phyloP scores from a whole-genome alignment of 2,113 vertebrate species.

The Sebastes fasciatus region DNA sequence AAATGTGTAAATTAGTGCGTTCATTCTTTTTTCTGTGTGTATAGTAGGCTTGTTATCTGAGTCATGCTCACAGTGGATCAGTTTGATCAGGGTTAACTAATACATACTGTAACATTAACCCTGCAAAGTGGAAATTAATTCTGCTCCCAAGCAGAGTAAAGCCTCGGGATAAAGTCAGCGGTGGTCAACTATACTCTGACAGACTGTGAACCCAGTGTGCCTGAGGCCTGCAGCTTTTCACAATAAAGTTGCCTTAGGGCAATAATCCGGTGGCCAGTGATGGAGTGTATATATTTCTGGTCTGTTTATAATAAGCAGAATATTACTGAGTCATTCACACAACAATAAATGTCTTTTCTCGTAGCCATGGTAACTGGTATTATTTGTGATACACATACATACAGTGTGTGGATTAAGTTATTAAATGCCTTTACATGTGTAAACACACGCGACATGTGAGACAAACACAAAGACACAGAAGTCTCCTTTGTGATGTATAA shows the following conservation, averaged over 20 bases:
- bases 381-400: not conserved
- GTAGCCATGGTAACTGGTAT: too few relatives aligned
- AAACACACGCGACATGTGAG: not conserved
- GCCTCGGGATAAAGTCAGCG: slow-evolving; percentile 27
- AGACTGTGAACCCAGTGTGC: not conserved
- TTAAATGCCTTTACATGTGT: not conserved
- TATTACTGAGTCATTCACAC: not conserved
- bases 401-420: not conserved
- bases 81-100: slow-evolving; percentile 4
- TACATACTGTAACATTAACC: slow-evolving; percentile 14
- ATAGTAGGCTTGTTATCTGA: not conserved
- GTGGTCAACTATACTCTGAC: not conserved
- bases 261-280: not conserved
- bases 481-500: not conserved
- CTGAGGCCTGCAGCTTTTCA: not conserved
- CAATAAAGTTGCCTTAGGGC: not conserved
- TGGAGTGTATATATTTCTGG: slow-evolving; percentile 6
- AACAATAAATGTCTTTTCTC: not conserved
- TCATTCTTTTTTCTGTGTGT: too few relatives aligned
- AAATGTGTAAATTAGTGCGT: too few relatives aligned
- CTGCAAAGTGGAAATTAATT: slow-evolving; percentile 5
- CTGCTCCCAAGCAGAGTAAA: not conserved
- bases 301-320: slow-evolving; percentile 9
- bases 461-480: not conserved
- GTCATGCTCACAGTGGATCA: not conserved